Conservation (phyloP, 2,113 vertebrate genomes). For the Litocranius walleri region DNA sequence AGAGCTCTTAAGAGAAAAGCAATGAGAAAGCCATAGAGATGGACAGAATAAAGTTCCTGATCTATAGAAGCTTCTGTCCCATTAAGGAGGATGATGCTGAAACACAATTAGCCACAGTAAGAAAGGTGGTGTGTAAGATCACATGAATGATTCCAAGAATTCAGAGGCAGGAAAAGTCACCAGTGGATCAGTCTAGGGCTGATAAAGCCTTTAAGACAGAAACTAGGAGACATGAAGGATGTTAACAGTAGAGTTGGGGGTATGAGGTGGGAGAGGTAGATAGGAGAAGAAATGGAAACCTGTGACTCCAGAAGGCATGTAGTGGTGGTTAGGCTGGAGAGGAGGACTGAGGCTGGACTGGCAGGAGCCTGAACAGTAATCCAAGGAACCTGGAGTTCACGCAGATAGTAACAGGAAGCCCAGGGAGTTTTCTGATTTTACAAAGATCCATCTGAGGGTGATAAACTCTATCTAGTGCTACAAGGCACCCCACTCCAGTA, state of each 20-base stretch:
- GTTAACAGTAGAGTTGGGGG: neutral
- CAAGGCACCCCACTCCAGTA: neutral
- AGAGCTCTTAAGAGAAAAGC: neutral
- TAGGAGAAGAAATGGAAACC: neutral
- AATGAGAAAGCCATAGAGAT: neutral
- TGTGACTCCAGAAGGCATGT: neutral
- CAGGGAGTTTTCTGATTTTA: neutral
- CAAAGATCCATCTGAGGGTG: neutral
- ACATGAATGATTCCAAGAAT: accelerated
- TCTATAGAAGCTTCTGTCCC: neutral
- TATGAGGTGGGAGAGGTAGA: accelerated
- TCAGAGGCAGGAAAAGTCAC: neutral
- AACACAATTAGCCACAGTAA: neutral
- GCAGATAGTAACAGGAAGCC: neutral
- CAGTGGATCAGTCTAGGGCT: neutral
- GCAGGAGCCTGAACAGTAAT: no score
- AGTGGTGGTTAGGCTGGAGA: neutral
- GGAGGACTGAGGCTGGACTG: neutral
- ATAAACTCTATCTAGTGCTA: neutral
- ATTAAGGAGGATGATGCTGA: neutral
- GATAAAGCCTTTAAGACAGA: neutral
- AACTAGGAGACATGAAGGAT: neutral
- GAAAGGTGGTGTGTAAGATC: neutral
- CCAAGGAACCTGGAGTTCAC: neutral
- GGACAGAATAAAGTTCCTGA: neutral